Percentiles rank a stretch among this genome's conserved stretches.
These are phyloP conservation scores for Hecatera dysodea DNA, from an alignment of 2,888 invertebrate genomes.

Conservation along the genomic window DNA sequence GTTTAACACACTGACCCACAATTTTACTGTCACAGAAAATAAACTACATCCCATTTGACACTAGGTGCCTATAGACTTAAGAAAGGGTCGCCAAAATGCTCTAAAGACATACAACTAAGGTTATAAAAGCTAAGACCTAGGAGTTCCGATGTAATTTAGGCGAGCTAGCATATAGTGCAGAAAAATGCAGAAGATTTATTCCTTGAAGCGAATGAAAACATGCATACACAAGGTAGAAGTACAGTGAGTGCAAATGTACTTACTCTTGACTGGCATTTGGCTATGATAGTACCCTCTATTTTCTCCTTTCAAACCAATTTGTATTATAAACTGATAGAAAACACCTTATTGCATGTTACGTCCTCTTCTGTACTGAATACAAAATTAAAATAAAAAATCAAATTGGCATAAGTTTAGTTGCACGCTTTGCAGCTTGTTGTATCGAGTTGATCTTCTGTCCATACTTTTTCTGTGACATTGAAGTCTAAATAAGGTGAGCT, in stretches of 20 bases:
- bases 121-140: constrained; percentile 30
- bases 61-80: neutral
- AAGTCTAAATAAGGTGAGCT: constrained; percentile 42
- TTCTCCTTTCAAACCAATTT: no score
- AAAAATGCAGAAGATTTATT: neutral
- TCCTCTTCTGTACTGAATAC: no score
- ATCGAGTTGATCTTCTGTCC: constrained; percentile 5
- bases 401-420: no score
- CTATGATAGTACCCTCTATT: no score
- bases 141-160: constrained; percentile 20
- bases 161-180: neutral
- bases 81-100: constrained; percentile 5
- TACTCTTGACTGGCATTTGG: no score
- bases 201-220: no score
- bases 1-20: neutral
- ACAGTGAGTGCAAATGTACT: no score
- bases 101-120: constrained; percentile 15
- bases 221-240: no score
- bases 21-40: neutral
- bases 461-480: neutral
- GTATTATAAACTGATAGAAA: no score
- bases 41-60: neutral
- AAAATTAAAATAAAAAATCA: no score
- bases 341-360: no score
- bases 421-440: neutral